Conservation (phyloP, 2,797 vertebrate species). For the Halcyon badia region DNA sequence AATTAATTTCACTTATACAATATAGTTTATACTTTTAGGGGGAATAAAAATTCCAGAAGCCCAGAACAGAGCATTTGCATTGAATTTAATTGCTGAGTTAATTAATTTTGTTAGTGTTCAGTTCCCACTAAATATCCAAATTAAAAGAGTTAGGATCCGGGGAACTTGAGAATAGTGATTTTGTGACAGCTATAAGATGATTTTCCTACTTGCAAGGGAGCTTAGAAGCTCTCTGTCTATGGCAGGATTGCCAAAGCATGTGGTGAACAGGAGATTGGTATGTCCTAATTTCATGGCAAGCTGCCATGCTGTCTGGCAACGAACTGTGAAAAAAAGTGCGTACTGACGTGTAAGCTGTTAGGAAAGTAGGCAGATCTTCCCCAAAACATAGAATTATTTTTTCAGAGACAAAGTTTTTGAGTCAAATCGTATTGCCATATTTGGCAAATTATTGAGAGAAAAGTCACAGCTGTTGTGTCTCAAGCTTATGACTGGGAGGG, state of each 20-base stretch:
- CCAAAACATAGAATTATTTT: neutral
- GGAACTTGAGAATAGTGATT: neutral
- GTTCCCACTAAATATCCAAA: neutral
- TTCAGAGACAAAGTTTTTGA: neutral
- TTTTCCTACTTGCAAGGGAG: neutral
- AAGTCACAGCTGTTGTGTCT: neutral
- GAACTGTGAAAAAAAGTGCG: neutral
- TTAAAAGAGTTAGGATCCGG: neutral
- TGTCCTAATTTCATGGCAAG: neutral
- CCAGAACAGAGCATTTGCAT: neutral
- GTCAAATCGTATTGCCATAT: neutral
- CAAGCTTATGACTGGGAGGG: neutral
- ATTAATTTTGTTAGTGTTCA: neutral
- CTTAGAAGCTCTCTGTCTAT: neutral
- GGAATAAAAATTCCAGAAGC: neutral
- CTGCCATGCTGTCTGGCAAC: neutral
- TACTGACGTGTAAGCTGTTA: neutral
- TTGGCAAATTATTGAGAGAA: neutral
- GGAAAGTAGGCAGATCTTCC: neutral
- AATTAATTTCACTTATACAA: neutral
- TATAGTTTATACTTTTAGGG: neutral
- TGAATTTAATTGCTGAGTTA: slow-evolving; percentile 2
- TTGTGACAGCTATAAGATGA: neutral
- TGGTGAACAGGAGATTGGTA: neutral
- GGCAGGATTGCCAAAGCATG: neutral